Evolutionary conservation across 2,797 vertebrate genomes (phyloP), one percentile per base, ranked within the genome.

Genomic region (Rhincodon typus): DNA sequence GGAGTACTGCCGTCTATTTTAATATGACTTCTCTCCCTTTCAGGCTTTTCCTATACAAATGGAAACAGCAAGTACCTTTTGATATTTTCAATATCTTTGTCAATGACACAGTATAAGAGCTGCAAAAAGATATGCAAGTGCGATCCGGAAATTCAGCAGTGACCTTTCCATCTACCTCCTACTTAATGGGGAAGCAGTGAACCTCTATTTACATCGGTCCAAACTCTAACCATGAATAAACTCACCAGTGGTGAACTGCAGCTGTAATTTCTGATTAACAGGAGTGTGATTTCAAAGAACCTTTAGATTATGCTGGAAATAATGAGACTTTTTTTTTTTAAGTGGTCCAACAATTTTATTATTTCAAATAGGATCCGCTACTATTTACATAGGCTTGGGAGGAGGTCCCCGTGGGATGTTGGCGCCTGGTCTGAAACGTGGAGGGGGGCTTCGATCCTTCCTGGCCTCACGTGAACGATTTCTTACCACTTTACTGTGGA

Each of bases 401-500:
- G 98, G 98, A 96, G 98, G 97, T 96, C 98, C 98, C 94, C 98
- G 98, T 95, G 98, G 15, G 79, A 62, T 95, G 98, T 98, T 97
- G 84, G 98, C 98, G 0, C 98, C 96, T 0, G 98, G 98, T 96
- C 98, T 98, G 97, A 99, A 99, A 84, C 98, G 96, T 27, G 98
- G 98, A 0, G 98, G 99, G 10, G 98, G 98, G 0, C 98, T 99
- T 5, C 98, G 98, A 97, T 99, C 98, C 97, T 99, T 99, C 96
- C 98, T 97, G 95, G 98, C 98, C 97, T 99, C 99, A 0, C 98
- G 97, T 67, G 99, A 99, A 62, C 98, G 98, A 97, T 99, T 99
- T 96, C 99, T 98, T 97, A 99, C 98, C 96, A 99, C 98, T 94
- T 99, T 99, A 96, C 98, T 99, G 97, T 99, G 99, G 97, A 99